phyloP scores from a whole-genome alignment of 2,113 vertebrate genomes.

The Rhinoderma darwinii region DNA sequence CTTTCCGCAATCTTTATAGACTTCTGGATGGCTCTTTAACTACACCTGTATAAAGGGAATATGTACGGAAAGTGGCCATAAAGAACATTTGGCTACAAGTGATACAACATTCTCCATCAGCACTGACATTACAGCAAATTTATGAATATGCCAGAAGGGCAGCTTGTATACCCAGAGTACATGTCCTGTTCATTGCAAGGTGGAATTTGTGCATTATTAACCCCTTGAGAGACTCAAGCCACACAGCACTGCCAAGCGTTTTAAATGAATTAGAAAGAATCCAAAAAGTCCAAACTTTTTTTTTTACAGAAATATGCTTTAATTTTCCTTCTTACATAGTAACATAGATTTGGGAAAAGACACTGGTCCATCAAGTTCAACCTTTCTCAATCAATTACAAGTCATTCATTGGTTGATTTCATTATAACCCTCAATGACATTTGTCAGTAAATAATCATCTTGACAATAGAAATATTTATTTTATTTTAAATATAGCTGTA shows the following conservation, averaged over 20 bases:
- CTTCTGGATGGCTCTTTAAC: slow-evolving; percentile 72
- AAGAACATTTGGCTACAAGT: slow-evolving; percentile 50
- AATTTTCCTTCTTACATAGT: too few species aligned
- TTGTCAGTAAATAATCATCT: too few species aligned
- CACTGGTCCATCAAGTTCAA: too few species aligned
- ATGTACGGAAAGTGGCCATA: neutral
- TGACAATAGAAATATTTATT: too few species aligned
- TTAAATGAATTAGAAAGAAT: neutral
- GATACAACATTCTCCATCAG: neutral
- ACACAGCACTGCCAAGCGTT: neutral
- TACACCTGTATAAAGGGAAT: slow-evolving; percentile 56
- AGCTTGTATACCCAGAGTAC: slow-evolving; percentile 1
- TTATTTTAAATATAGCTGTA: too few species aligned
- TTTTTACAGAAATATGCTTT: neutral
- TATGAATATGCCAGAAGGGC: slow-evolving; percentile 41
- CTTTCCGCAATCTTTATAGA: slow-evolving; percentile 69
- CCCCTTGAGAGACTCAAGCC: neutral
- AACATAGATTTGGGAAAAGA: too few species aligned
- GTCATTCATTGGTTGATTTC: too few species aligned
- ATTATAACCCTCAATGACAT: too few species aligned
- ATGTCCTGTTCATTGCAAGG: slow-evolving; percentile 19
- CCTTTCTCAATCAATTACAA: too few species aligned
- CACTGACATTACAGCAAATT: slow-evolving; percentile 25
- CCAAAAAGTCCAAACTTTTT: neutral
- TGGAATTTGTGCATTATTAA: slow-evolving; percentile 25